Evolutionary conservation across 2,113 vertebrate genomes (phyloP).

Genomic region (Heloderma charlesbogerti): DNA sequence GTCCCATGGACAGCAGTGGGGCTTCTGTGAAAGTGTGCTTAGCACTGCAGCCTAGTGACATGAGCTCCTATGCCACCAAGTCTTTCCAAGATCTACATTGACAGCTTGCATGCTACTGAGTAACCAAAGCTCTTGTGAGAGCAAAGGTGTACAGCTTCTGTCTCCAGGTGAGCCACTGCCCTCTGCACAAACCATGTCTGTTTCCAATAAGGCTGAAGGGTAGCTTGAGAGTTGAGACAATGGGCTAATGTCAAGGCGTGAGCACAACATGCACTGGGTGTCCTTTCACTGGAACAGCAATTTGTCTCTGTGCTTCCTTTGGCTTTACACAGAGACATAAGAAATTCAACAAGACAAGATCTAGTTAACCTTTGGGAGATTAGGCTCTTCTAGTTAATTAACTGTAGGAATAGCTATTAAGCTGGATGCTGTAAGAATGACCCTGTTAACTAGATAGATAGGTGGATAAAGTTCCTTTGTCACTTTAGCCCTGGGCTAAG

Average conservation of each 20-base stretch:
- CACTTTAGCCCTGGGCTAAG: neutral
- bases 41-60: neutral
- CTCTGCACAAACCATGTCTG: neutral
- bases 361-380: neutral
- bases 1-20: neutral
- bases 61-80: neutral
- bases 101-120: neutral
- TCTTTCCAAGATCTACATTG: neutral
- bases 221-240: fast-evolving
- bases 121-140: neutral
- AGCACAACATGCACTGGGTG: neutral
- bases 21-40: neutral
- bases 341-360: neutral
- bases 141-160: neutral
- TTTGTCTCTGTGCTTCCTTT: slow-evolving; percentile 3
- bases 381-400: neutral
- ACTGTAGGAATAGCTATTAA: neutral
- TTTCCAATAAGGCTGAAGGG: neutral
- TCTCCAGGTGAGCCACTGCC: neutral
- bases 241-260: neutral
- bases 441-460: neutral
- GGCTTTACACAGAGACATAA: neutral
- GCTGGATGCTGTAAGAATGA: neutral
- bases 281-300: neutral
- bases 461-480: neutral